phyloP scores from a whole-genome alignment of 2,888 invertebrate species.

The Scaptomyza tumidula region DNA sequence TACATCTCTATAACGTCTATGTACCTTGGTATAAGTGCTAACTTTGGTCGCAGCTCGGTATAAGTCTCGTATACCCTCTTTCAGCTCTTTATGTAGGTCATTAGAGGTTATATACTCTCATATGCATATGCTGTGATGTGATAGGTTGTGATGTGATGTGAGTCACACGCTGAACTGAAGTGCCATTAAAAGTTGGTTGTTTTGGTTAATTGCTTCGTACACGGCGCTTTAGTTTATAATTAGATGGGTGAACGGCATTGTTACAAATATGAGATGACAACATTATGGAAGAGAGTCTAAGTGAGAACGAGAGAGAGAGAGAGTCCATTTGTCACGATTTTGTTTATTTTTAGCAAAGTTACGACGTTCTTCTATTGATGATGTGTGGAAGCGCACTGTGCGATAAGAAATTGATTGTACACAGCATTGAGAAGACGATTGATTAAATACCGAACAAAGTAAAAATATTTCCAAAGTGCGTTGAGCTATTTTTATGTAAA shows the following conservation, averaged over 20 bases:
- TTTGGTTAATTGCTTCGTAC: conserved; percentile 16
- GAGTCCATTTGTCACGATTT: conserved; percentile 66
- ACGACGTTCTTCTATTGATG: conserved; percentile 10
- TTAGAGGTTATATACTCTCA: conserved; percentile 44
- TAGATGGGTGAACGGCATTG: conserved; percentile 48
- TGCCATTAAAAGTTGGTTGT: conserved; percentile 42
- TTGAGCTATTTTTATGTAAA: not conserved
- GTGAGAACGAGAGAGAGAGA: not conserved
- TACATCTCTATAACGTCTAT: conserved; percentile 26
- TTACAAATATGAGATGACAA: conserved; percentile 3
- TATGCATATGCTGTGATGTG: conserved; percentile 1
- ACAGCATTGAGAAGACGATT: conserved; percentile 3
- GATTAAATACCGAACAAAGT: conserved; percentile 1
- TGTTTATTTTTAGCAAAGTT: conserved; percentile 64
- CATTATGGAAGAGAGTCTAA: not conserved
- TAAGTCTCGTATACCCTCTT: conserved; percentile 23
- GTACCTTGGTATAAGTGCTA: conserved; percentile 60
- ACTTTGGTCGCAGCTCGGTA: conserved; percentile 40
- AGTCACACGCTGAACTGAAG: conserved; percentile 37
- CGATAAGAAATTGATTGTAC: conserved; percentile 23
- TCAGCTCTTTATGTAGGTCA: conserved; percentile 47
- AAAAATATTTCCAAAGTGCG: no score
- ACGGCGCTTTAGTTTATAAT: conserved; percentile 42
- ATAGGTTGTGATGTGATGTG: conserved; percentile 30
- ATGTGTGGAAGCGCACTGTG: conserved; percentile 4